A percentile compares a stretch with the other conserved stretches of the same genome.
Evolutionary conservation across 1,140 invertebrate genomes (phyloP).

Genomic region (Paraescarpia echinospica): DNA sequence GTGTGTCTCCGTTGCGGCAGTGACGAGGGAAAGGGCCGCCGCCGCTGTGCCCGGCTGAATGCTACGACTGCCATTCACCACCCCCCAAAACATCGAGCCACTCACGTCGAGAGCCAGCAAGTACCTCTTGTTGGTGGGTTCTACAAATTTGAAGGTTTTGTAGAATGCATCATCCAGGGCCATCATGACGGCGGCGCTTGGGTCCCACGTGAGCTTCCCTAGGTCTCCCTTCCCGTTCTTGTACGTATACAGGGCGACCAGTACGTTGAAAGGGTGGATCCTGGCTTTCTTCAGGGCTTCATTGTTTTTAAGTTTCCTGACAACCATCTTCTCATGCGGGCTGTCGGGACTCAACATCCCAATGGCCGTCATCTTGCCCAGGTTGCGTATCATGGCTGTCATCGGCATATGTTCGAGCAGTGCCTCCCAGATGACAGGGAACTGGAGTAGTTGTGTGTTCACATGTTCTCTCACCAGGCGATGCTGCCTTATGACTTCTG

Average conservation of each 20-base stretch:
- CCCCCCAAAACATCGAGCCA: conserved; percentile 55
- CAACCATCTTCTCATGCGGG: conserved; percentile 33
- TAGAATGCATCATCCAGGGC: conserved; percentile 56
- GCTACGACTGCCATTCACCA: conserved; percentile 57
- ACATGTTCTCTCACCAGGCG: conserved; percentile 67
- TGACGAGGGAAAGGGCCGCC: conserved; percentile 52
- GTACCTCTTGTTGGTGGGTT: conserved; percentile 62
- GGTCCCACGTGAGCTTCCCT: conserved; percentile 48
- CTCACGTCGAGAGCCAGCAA: conserved; percentile 66
- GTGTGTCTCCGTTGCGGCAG: conserved; percentile 35
- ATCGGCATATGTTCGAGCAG: conserved; percentile 66
- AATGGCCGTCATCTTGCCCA: conserved; percentile 69
- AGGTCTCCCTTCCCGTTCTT: conserved; percentile 62
- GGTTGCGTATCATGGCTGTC: conserved; percentile 63
- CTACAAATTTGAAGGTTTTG: neutral
- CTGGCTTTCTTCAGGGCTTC: conserved; percentile 58
- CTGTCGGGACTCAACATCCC: conserved; percentile 60
- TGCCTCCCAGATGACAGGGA: conserved; percentile 61
- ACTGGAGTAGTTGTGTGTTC: conserved; percentile 64
- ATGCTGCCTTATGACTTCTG: conserved; percentile 59
- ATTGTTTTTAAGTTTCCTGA: conserved; percentile 39
- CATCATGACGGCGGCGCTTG: conserved; percentile 39
- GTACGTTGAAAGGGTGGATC: conserved; percentile 66
- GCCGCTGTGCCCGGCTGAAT: conserved; percentile 61
- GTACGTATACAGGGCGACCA: conserved; percentile 64